Base-by-base conservation (phyloP, 2,797 vertebrate genomes). In the Chrysocyon brachyurus region DNA sequence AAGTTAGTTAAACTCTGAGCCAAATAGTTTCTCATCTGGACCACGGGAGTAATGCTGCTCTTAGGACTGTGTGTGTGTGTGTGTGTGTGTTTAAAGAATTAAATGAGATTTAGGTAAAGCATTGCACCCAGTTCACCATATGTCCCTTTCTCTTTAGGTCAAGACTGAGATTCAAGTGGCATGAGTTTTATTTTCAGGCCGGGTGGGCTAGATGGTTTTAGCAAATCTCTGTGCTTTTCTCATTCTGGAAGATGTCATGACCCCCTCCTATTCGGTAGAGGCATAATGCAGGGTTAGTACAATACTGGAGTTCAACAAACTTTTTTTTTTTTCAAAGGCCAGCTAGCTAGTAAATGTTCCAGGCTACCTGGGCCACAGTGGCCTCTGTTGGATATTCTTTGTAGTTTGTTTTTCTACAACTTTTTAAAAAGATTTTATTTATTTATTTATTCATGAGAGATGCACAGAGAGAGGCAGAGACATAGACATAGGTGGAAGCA, bases 181-280 rank as follows among this genome's bases (percentile, higher is more conserved):
- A 11, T 11, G 78, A 46, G 12, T 63, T 97, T 95, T 96, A 75
- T 86, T 86, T 75, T 95, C 68, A 77, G 9, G 56, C 73, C 28
- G 36, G 21, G 36, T 46, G 15, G n/a, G 75, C 81, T 24, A 10
- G 49, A 1, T 66, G n/a, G 88, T n/a, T 92, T 88, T 46, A 57
- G 66, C 59, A 96, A 91, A 87, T 63, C 36, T 12, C 73, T 19
- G 40, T 19, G 10, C 31, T 90, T 77, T 77, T 81, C 77, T 87
- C 46, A 19, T 33, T 79, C 83, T 94, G 68, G 61, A 95, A 87
- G 91, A 66, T 63, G 72, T 4, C 28, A 59, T 4, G 4, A 26
- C 90, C 36, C 11, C 81, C 52, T 90, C 17, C 33, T 89, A 31
- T 79, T 33, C 49, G 59, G 22, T 33, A 46, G 21, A 68, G 4